Conservation (phyloP, 2,888 invertebrate species). For the Ochlodes sylvanus region DNA sequence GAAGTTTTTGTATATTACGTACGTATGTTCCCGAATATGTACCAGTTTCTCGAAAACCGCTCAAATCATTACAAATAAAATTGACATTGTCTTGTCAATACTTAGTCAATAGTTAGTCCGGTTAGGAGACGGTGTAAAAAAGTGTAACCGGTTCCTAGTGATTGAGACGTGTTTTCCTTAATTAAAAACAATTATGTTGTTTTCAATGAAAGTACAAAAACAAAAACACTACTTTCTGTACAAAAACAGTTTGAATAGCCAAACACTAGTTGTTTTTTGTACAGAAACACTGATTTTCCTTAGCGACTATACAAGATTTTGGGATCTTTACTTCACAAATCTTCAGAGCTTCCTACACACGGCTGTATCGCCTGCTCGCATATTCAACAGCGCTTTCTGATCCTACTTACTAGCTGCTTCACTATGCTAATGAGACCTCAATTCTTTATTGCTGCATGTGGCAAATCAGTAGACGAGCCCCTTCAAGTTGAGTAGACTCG, state of each 20-base stretch:
- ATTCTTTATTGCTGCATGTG: conserved; percentile 47
- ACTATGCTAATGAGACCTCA: conserved; percentile 69
- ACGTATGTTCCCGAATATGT: no score
- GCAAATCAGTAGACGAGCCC: conserved; percentile 17
- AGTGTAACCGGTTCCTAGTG: no score
- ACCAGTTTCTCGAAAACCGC: no score
- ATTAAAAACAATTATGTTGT: no score
- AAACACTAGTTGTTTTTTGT: background rate
- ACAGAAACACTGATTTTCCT: conserved; percentile 3
- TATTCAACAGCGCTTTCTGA: conserved; percentile 79
- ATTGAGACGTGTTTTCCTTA: no score
- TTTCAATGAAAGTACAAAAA: no score
- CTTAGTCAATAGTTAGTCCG: no score
- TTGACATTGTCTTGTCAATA: no score
- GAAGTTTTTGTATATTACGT: no score
- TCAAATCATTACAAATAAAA: no score
- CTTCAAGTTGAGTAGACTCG: background rate
- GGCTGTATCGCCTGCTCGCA: conserved; percentile 72
- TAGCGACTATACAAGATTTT: conserved; percentile 7
- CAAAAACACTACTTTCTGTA: no score
- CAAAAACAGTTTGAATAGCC: background rate
- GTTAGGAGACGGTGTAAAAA: no score
- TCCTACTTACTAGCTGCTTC: conserved; percentile 70
- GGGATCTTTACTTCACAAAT: conserved; percentile 21
- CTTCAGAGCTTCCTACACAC: conserved; percentile 26